phyloP scores from a whole-genome alignment of 2,797 vertebrate species.

The Channa striata region DNA sequence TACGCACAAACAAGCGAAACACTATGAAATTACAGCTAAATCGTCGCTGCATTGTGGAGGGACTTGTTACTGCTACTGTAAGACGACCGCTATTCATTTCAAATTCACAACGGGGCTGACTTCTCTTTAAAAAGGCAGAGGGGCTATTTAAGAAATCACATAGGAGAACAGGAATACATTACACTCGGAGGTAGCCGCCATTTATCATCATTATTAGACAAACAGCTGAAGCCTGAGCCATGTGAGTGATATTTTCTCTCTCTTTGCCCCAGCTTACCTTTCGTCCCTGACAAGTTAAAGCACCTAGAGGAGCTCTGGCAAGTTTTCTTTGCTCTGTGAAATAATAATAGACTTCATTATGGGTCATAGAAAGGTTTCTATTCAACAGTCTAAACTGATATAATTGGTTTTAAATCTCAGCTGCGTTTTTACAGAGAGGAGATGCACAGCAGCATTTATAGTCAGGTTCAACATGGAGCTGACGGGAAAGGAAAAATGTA shows the following conservation, averaged over 20 bases:
- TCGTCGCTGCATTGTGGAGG: not conserved
- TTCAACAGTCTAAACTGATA: not conserved
- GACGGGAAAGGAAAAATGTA: constrained; percentile 8
- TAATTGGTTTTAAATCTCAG: constrained; percentile 36
- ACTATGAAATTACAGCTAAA: constrained; percentile 39
- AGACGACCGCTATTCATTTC: constrained; percentile 18
- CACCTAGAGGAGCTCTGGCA: constrained; percentile 18
- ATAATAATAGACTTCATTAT: constrained; percentile 16
- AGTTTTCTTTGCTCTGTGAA: constrained; percentile 12
- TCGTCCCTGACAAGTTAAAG: constrained; percentile 30
- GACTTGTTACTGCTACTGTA: constrained; percentile 14
- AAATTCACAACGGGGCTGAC: constrained; percentile 9
- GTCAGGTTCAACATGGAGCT: constrained; percentile 7
- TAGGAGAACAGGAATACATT: constrained; percentile 42
- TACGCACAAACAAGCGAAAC: constrained; percentile 13
- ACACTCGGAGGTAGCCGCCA: constrained; percentile 20
- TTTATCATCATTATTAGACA: constrained; percentile 66
- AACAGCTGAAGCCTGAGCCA: constrained; percentile 30
- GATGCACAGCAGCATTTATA: not conserved
- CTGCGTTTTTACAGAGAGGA: constrained; percentile 5
- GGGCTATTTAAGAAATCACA: constrained; percentile 34
- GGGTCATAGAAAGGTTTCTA: not conserved
- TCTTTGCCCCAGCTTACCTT: not conserved
- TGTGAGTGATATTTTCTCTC: constrained; percentile 21
- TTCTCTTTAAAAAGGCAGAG: constrained; percentile 9